Evolutionary conservation across 2,113 vertebrate species (phyloP), one percentile per base, ranked within the genome.

Genomic region (Hipposideros armiger): DNA sequence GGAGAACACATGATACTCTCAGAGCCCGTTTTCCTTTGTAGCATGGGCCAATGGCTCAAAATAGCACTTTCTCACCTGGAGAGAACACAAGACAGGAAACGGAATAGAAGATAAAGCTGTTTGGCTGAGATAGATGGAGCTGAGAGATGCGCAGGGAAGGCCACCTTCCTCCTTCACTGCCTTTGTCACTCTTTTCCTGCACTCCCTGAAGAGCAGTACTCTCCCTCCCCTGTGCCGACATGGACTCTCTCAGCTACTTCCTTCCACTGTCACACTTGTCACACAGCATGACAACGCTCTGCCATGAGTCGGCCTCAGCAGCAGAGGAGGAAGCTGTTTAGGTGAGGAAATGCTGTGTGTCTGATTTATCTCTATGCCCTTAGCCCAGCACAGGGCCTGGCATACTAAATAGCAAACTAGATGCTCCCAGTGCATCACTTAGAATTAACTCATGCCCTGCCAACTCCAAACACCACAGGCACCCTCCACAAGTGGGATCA

Each of bases 361-460:
- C 54, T 93, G 82, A 87, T 96, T 91, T 93, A 28, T 47, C 89
- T 76, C 82, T 47, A 9, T 66, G 47, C 6, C 77, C 69, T 81
- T 22, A 52, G 66, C 72, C 42, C 72, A 62, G 66, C 30, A 14
- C 40, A 50, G 54, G 24, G 28, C 50, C 82, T 16, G 8, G 77
- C 72, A 77, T 67, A 40, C 72, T 82, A 30, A 81, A 47, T 0
- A 90, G 80, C 56, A 47, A 64, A 3, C 45, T 17, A 26, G 60
- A 66, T 17, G 52, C 36, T 81, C n/a, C 94, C 14, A 11, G 54
- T 6, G 11, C 13, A 1, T 6, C 45, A 30, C 52, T 76, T 5
- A n/a, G 74, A 77, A 66, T 28, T 24, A 36, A 42, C 40, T 40
- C 72, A 26, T 3, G 45, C 36, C 17, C 47, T 85, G 73, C 32